Evolutionary conservation across 2,113 vertebrate genomes (phyloP), one percentile per base, ranked within the genome.

Genomic region (Platanista minor): DNA sequence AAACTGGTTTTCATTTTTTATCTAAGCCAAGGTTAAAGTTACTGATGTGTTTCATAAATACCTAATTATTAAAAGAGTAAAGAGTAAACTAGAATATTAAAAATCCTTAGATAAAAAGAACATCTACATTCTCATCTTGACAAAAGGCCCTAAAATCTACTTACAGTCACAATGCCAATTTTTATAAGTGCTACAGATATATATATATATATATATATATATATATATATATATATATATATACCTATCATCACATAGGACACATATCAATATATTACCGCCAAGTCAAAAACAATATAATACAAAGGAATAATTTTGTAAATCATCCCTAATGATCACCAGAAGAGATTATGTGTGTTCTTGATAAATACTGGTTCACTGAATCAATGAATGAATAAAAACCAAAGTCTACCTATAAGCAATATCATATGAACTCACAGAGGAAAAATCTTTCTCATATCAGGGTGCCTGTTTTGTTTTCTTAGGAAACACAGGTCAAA

Each of bases 31-130:
- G 83, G 46, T 43, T 71, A 33, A 96, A 94, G 52, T 92, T 36
- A 57, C 14, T 46, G 29, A 78, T 72, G 23, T 69, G 5, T 57
- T 87, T 94, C 33, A 86, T 64, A 82, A 89, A 92, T 57, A 91
- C 23, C 8, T 94, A 93, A 88, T 84, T 94, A 86, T 62, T 95
- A 95, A 92, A 95, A 92, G 3, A 77, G 15, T 61, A 81, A 92
- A 86, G 49, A 77, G 17, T 77, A 86, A 82, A 64, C 20, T 59
- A 89, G 33, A 67, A 9, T 64, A 82, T 57, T 90, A 57, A 94
- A 94, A 95, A 87, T 66, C 8, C 25, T 89, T 74, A 85, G 10
- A 62, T 74, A 62, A 78, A 87, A 74, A 41, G 15, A 74, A 81
- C 13, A 80, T 52, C 25, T 72, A 85, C 31, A 59, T 23, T 39